Conservation (phyloP, 2,888 invertebrate genomes). For the Pristionchus arcanus region DNA sequence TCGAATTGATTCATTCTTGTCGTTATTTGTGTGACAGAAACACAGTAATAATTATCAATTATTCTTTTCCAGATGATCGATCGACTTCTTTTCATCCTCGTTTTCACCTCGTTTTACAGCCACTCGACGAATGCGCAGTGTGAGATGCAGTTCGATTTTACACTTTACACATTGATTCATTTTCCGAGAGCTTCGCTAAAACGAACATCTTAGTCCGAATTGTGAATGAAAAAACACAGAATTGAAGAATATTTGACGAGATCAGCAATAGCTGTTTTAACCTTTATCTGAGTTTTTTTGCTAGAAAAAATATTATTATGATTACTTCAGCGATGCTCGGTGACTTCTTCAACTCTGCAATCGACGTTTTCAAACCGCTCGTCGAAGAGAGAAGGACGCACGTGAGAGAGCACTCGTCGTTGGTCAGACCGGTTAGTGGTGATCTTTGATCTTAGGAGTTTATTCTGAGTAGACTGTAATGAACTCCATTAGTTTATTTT, state of each 20-base stretch:
- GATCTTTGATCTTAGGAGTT: background rate
- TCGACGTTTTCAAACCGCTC: conserved; percentile 11
- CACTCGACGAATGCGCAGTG: background rate
- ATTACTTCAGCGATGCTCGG: conserved; percentile 15
- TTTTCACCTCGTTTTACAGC: background rate
- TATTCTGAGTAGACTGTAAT: background rate
- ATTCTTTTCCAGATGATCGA: conserved; percentile 14
- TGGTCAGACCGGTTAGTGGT: conserved; percentile 39
- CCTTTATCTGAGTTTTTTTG: no score
- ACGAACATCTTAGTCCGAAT: no score
- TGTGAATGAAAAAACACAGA: no score
- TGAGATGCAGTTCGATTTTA: background rate
- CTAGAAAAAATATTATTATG: no score
- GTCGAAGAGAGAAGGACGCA: conserved; percentile 16
- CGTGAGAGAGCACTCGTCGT: conserved; percentile 5
- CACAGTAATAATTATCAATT: background rate
- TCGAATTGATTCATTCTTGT: no score
- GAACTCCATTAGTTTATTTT: no score
- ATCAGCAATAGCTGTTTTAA: no score
- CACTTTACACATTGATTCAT: background rate
- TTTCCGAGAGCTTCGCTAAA: background rate
- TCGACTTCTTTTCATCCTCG: conserved; percentile 15
- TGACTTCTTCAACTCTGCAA: conserved; percentile 12
- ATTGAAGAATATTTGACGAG: no score
- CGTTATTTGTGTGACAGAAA: background rate